Base-by-base conservation (phyloP, 2,888 invertebrate genomes). In the Blera fallax region DNA sequence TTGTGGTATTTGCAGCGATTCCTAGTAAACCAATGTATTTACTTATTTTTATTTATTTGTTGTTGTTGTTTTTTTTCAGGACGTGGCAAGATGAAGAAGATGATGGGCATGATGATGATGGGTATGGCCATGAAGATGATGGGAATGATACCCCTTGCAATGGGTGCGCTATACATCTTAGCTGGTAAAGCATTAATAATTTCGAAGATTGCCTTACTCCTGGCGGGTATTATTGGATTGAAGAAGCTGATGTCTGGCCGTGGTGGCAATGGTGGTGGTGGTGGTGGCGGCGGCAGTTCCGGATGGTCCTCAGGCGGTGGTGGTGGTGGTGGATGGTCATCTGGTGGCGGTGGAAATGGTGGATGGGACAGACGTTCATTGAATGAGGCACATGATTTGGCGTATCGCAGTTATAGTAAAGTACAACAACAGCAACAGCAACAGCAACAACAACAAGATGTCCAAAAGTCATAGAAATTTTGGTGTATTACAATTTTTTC, bases 51-150 rank as follows among this genome's bases (percentile, higher is more conserved):
- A 11, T 65, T 80, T 80, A 76, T 74, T 80, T 88, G 67, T 73
- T 50, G 3, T 79, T 40, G 37, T 93, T n/a, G n/a, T n/a, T n/a
- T n/a, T n/a, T n/a, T n/a, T 94, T 67, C 93, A 95, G 95, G 96
- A 88, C 95, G 96, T 87, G 96, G 96, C 2, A 96, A 96, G 92
- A 96, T 96, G 96, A 97, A 97, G 94, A 96, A 96, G 89, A 97
- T 97, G 96, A 96, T 97, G 96, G 95, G 95, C 37, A 96, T 96
- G 94, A 96, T 97, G 96, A 96, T 96, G 95, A 96, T 96, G 96
- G 96, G 96, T 5, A 94, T 95, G 87, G 95, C 95, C 3, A 96
- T 96, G 94, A 97, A 97, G 92, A 95, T 97, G 94, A 95, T 95
- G 18, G 96, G 96, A 2, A 93, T 97, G 93, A 94, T 97, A 27